Base-by-base conservation (phyloP, 2,888 invertebrate species). In the Nineta flava region DNA sequence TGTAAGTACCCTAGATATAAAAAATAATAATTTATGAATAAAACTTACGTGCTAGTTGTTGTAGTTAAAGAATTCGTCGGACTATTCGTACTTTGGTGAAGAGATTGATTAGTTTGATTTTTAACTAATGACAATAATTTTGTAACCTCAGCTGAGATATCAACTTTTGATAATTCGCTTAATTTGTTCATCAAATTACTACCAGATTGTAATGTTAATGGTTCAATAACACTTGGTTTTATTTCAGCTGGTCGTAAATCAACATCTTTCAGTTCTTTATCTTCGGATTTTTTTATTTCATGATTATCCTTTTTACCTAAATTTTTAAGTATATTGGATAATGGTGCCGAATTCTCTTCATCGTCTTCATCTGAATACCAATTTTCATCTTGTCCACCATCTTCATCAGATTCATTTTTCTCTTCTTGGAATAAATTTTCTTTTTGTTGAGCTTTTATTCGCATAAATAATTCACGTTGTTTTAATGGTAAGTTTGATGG, bases 351-450 rank as follows among this genome's bases (percentile, higher is more conserved):
- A 19, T 44, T 19, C 40, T 72, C 73, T 26, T 26, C 26, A 52
- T 82, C 84, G 58, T 81, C 82, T 57, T 83, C 84, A 57, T 86
- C 86, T 2, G 86, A 87, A 61, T 87, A 87, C 82, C 87, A 87
- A 65, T 82, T 79, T 50, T 69, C 68, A 42, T 65, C 64, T 50
- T 63, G 60, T 48, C 59, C 60, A 15, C 57, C 59, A 1, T 61
- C 57, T 31, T 62, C 63, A 26, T 59, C 61, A 16, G 58, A 49
- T 53, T 53, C 3, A 12, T 55, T 3, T 54, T 48, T 55, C 13
- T 59, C 53, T 42, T 65, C 63, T 50, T 68, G 65, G 48, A 61
- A 57, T 19, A 67, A 59, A 47, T 69, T 71, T 51, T 74, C 71
- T 51, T 74, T 69, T 56, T 80, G 79, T 53, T 79, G 78, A 45